Evolutionary conservation across 2,797 vertebrate species (phyloP).

Genomic region (Diplodus sargus): DNA sequence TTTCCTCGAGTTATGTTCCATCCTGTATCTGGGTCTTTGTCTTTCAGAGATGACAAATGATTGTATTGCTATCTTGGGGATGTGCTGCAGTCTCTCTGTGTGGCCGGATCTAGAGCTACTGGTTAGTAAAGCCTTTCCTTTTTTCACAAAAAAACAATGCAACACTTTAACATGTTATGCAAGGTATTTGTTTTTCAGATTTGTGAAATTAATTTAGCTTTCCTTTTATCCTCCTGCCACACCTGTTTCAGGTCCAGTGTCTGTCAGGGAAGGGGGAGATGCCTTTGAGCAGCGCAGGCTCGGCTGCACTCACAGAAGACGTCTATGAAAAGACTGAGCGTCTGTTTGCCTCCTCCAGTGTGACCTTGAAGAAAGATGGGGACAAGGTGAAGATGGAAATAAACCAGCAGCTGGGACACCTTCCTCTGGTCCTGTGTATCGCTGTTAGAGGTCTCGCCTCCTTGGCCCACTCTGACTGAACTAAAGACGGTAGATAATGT

Average conservation of each 20-base stretch:
- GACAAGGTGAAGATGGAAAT: constrained; percentile 79
- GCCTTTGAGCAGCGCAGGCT: constrained; percentile 67
- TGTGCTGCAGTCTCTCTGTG: constrained; percentile 84
- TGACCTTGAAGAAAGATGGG: constrained; percentile 83
- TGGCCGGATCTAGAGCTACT: constrained; percentile 83
- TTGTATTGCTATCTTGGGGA: constrained; percentile 79
- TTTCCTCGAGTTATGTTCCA: not conserved
- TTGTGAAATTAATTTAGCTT: constrained; percentile 1
- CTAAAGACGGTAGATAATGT: not conserved
- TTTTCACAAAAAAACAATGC: not conserved
- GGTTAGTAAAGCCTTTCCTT: constrained; percentile 76
- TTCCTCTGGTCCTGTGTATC: constrained; percentile 87
- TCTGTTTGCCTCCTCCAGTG: constrained; percentile 84
- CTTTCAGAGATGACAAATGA: constrained; percentile 78
- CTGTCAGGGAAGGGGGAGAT: constrained; percentile 73
- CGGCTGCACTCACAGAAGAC: constrained; percentile 76
- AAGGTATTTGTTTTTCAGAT: not conserved
- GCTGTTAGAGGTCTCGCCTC: constrained; percentile 84
- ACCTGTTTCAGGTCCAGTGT: constrained; percentile 82
- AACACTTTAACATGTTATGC: not conserved
- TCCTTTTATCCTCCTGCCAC: not conserved
- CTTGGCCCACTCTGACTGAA: constrained; percentile 53
- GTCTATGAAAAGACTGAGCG: constrained; percentile 75
- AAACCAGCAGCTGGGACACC: constrained; percentile 63
- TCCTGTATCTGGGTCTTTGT: constrained; percentile 28